Evolutionary conservation across 1,140 invertebrate species (phyloP).

Genomic region (Condylostylus longicornis): DNA sequence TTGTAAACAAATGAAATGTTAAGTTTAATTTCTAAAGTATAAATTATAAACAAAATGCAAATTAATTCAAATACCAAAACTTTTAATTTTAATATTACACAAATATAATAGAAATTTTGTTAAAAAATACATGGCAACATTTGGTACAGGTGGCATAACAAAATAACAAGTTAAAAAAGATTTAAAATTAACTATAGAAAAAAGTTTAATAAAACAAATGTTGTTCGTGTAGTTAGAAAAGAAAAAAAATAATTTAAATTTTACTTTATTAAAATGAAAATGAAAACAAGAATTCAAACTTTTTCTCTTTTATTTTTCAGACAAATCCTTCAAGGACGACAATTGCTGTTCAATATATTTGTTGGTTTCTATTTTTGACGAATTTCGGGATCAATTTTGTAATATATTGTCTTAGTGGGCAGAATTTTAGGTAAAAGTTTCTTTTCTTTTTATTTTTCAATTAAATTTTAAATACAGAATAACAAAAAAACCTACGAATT

Average conservation of each 20-base stretch:
- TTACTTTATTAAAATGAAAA: constrained; percentile 1
- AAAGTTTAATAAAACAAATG: not conserved
- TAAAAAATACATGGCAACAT: too few species aligned
- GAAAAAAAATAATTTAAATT: not conserved
- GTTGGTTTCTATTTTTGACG: constrained; percentile 48
- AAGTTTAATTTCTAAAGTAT: too few species aligned
- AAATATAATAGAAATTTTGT: too few species aligned
- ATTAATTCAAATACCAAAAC: too few species aligned
- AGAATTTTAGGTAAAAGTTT: constrained; percentile 56
- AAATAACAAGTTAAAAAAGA: not conserved
- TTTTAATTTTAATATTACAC: too few species aligned
- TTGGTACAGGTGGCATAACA: too few species aligned
- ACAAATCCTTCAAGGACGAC: constrained; percentile 23
- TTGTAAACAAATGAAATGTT: too few species aligned
- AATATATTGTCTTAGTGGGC: constrained; percentile 66
- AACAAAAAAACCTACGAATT: too few species aligned
- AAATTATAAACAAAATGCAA: too few species aligned
- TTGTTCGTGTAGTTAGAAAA: constrained; percentile 2
- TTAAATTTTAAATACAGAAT: too few species aligned
- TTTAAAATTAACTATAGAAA: constrained; percentile 1
- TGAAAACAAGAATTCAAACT: not conserved
- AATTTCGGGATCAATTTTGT: constrained; percentile 78
- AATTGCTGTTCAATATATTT: constrained; percentile 26
- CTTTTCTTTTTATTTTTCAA: constrained; percentile 17
- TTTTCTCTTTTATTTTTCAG: constrained; percentile 9